phyloP scores from a whole-genome alignment of 1,140 invertebrate species.

The Pseudomyrmex pallidus region DNA sequence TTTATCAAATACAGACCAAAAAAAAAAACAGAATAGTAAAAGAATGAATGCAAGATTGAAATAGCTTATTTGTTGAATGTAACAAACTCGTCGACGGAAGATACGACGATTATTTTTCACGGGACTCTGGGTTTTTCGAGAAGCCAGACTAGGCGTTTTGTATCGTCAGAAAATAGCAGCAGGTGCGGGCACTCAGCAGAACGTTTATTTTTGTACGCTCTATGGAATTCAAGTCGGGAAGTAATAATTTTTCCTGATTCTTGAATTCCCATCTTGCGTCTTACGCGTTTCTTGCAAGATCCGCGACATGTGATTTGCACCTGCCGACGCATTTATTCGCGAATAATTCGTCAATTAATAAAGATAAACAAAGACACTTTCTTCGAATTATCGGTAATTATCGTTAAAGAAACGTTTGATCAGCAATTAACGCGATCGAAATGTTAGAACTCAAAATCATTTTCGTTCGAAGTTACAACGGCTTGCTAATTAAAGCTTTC shows the following conservation, averaged over 20 bases:
- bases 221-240: conserved; percentile 47
- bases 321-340: background rate
- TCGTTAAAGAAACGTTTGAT: conserved; percentile 7
- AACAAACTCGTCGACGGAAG: background rate
- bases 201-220: conserved; percentile 57
- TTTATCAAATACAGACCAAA: background rate
- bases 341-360: conserved; percentile 13
- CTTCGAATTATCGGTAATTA: background rate
- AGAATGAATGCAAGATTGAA: background rate
- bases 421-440: background rate
- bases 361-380: background rate
- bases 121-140: conserved; percentile 3
- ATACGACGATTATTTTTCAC: background rate
- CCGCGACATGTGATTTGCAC: too few relatives aligned
- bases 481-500: conserved; percentile 33
- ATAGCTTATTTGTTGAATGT: background rate
- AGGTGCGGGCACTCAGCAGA: conserved; percentile 33
- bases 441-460: conserved; percentile 13
- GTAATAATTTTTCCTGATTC: conserved; percentile 48
- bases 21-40: background rate
- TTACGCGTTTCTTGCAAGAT: conserved; percentile 7
- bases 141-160: background rate
- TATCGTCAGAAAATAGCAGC: conserved; percentile 41
- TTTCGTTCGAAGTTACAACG: background rate
- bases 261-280: conserved; percentile 3